Conservation (phyloP, 2,888 invertebrate species). For the Osmoderma eremita region DNA sequence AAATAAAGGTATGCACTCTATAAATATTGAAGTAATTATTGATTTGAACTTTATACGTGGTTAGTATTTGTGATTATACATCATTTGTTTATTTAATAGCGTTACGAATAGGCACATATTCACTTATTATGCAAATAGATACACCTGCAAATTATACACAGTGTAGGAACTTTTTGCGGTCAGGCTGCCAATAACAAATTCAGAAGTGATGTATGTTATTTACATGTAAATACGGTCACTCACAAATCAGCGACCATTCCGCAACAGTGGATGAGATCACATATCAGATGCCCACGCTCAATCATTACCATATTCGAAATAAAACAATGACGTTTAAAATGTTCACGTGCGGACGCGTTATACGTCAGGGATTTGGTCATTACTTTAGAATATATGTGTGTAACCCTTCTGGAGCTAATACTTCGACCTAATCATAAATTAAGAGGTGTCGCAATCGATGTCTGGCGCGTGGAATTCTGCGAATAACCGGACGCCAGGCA, state of each 20-base stretch:
- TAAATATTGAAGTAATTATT: too few relatives aligned
- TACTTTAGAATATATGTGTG: slow-evolving; percentile 3
- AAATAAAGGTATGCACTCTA: too few relatives aligned
- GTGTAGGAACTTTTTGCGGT: slow-evolving; percentile 16
- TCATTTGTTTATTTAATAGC: too few relatives aligned
- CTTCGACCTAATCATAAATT: slow-evolving; percentile 22
- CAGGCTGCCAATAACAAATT: slow-evolving; percentile 13
- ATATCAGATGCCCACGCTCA: slow-evolving; percentile 17
- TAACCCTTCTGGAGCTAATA: slow-evolving; percentile 1
- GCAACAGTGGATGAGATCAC: slow-evolving; percentile 22
- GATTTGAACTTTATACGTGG: too few relatives aligned
- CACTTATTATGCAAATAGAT: not conserved
- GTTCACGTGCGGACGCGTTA: not conserved
- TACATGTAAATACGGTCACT: not conserved
- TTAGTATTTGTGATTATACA: too few relatives aligned
- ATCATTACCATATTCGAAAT: slow-evolving; percentile 17
- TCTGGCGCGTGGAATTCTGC: slow-evolving; percentile 8
- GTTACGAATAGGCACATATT: too few relatives aligned
- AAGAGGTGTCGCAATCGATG: slow-evolving; percentile 19
- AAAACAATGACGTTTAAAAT: slow-evolving; percentile 27
- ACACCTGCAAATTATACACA: not conserved
- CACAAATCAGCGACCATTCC: slow-evolving; percentile 5
- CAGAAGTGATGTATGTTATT: slow-evolving; percentile 21
- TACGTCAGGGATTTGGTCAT: slow-evolving; percentile 34
- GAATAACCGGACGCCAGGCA: not conserved